Evolutionary conservation across 2,797 vertebrate species (phyloP).

Genomic region (Dallia pectoralis): DNA sequence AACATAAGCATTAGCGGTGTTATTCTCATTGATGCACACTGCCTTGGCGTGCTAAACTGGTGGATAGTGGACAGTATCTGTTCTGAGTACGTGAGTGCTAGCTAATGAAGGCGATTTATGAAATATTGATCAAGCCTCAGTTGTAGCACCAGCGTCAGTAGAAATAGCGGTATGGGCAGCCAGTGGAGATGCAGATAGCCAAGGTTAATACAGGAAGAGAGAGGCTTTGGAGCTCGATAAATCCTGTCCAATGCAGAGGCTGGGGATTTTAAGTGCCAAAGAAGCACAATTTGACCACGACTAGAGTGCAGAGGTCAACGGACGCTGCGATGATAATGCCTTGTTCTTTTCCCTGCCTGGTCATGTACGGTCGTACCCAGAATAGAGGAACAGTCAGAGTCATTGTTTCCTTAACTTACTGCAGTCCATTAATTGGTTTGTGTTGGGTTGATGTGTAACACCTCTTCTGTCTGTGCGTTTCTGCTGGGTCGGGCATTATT

Average conservation of each 20-base stretch:
- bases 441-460: slow-evolving; percentile 45
- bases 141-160: slow-evolving; percentile 40
- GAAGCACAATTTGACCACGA: slow-evolving; percentile 60
- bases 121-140: slow-evolving; percentile 74
- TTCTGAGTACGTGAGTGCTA: slow-evolving; percentile 57
- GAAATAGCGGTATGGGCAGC: slow-evolving; percentile 39
- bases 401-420: slow-evolving; percentile 59
- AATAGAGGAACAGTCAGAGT: slow-evolving; percentile 57
- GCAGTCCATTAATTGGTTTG: slow-evolving; percentile 60
- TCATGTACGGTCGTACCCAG: slow-evolving; percentile 52
- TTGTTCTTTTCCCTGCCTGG: slow-evolving; percentile 33
- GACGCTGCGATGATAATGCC: slow-evolving; percentile 36
- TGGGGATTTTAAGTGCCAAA: slow-evolving; percentile 66
- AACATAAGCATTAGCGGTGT: background rate
- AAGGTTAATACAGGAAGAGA: slow-evolving; percentile 65
- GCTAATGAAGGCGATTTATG: slow-evolving; percentile 75
- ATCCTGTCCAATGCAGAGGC: slow-evolving; percentile 59
- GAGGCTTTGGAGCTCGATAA: slow-evolving; percentile 63
- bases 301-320: slow-evolving; percentile 52
- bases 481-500: slow-evolving; percentile 57
- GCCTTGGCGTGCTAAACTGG: slow-evolving; percentile 41
- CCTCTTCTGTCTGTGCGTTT: slow-evolving; percentile 11
- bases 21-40: slow-evolving; percentile 56
- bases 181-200: slow-evolving; percentile 41
- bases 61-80: slow-evolving; percentile 44